Evolutionary conservation across 2,888 invertebrate genomes (phyloP), one percentile per base, ranked within the genome.

Genomic region (Polydrusus tereticollis): DNA sequence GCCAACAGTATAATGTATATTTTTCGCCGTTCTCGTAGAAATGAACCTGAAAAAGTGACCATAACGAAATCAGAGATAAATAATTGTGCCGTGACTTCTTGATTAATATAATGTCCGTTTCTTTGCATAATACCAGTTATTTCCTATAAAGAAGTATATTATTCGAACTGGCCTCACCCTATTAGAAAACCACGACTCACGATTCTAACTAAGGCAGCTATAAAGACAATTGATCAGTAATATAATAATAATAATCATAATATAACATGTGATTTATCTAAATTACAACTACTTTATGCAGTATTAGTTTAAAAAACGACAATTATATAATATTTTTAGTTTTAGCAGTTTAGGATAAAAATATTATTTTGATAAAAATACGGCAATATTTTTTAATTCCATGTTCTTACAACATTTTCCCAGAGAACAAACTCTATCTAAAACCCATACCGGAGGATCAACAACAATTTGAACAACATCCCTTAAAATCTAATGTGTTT

Each of bases 81-180:
- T 29, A 33, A 55, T 36, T 16, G 29, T 23, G 7, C 16, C 29
- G 18, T 33, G 29, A 29, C 26, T 16, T 29, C 8, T 8, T n/a
- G 10, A 26, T 55, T 55, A 29, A 16, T 55, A 1, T 16, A 55
- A 10, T 55, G 29, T 33, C n/a, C 16, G 18, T 29, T 55, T 55
- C 14, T 55, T 55, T 55, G 29, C 52, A 55, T 55, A 55, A 55
- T 55, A 10, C 3, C 29, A 29, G 33, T 18, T 29, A 29, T 55
- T 52, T 29, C 5, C 23, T 29, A 29, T 55, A 55, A 55, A n/a
- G 1, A 26, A 55, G 12, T 29, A 29, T 26, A 55, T 29, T 14
- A 23, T 2, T n/a, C 18, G 29, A 29, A 55, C 2, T 16, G 26
- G 52, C 52, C 52, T 16, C 26, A 55, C 52, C 52, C 29, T 55